Percentiles rank a stretch among this genome's conserved stretches.
phyloP scores from a whole-genome alignment of 2,888 invertebrate genomes.

The Drosophila suboccidentalis region DNA sequence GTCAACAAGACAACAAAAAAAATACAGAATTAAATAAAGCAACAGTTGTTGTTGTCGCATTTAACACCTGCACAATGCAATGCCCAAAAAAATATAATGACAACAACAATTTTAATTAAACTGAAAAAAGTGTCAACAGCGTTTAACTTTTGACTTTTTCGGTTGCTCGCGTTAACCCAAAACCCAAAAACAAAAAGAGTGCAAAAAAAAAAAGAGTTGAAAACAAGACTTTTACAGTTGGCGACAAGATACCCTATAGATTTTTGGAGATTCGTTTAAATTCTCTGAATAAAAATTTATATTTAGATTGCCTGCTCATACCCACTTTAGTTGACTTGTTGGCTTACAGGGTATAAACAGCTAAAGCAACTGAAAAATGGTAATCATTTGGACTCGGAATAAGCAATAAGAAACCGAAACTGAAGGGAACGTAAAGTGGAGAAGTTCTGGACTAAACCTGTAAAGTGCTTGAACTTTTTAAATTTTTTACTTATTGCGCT shows the following conservation, averaged over 20 bases:
- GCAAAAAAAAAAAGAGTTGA: constrained; percentile 4
- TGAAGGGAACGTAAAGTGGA: background rate
- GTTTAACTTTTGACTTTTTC: constrained; percentile 72
- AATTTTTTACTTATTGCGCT: constrained; percentile 37
- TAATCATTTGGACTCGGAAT: constrained; percentile 37
- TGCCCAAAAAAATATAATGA: constrained; percentile 37
- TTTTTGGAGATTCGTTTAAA: background rate
- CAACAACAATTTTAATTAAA: constrained; percentile 53
- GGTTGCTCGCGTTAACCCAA: constrained; percentile 24
- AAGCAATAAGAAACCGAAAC: constrained; percentile 20
- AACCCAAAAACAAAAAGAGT: constrained; percentile 25
- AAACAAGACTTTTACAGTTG: background rate
- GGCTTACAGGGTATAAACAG: constrained; percentile 15
- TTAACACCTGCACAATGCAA: constrained; percentile 67
- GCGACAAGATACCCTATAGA: constrained; percentile 5
- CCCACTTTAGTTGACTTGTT: background rate
- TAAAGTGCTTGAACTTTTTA: constrained; percentile 68
- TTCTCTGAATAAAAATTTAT: background rate
- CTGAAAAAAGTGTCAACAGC: constrained; percentile 67
- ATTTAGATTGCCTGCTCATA: background rate
- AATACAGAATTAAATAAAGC: constrained; percentile 39
- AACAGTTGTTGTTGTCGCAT: constrained; percentile 29
- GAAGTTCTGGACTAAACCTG: constrained; percentile 53
- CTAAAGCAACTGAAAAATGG: constrained; percentile 27
- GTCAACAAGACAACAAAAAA: constrained; percentile 20